These are phyloP conservation scores for Tringa solitaria DNA, from an alignment of 2,113 vertebrate genomes.

Conservation along the genomic window DNA sequence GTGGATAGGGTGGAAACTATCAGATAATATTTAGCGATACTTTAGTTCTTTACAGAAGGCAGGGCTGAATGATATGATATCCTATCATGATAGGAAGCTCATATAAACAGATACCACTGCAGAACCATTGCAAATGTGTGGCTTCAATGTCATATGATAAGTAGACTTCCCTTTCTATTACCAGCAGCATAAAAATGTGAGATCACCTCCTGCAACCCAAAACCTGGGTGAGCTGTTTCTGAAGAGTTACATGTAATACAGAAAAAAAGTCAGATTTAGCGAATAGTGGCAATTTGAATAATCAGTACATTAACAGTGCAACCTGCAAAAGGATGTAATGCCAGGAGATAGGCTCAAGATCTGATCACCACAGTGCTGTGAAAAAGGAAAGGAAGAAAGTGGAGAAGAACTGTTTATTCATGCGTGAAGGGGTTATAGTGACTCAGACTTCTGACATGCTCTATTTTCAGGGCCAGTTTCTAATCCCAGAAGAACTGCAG, in stretches of 20 bases:
- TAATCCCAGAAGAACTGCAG: background rate
- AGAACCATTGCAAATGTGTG: background rate
- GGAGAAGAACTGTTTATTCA: background rate
- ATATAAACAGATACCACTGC: background rate
- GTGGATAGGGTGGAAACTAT: background rate
- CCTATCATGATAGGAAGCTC: background rate
- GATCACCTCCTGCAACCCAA: background rate
- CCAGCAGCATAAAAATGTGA: background rate
- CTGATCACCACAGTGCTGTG: background rate
- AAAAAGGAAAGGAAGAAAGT: background rate
- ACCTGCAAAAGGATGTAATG: background rate
- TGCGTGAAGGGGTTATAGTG: background rate
- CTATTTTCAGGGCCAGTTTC: slow-evolving; percentile 6
- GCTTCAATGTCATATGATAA: background rate
- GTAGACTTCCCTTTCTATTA: background rate
- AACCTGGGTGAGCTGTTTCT: background rate
- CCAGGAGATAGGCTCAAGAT: background rate
- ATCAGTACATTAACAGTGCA: background rate
- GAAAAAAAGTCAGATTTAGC: background rate
- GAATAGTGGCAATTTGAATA: background rate
- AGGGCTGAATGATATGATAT: background rate
- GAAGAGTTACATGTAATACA: background rate
- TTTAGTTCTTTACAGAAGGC: background rate
- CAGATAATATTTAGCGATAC: background rate
- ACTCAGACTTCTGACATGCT: background rate